Evolutionary conservation across 1,140 invertebrate species (phyloP).

Genomic region (Drosophila biarmipes): DNA sequence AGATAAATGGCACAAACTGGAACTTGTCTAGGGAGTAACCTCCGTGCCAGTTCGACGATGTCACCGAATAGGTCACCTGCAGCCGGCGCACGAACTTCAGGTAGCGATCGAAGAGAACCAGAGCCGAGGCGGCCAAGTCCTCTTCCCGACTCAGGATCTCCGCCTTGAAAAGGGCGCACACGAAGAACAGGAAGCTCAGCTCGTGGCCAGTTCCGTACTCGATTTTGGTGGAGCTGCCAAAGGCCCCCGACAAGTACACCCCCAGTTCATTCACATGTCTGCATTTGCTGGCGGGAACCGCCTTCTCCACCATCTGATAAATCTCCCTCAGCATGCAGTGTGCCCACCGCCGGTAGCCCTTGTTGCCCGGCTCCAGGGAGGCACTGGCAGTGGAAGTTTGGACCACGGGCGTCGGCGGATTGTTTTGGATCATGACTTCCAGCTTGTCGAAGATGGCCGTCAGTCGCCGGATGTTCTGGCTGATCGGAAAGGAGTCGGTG

Average conservation of each 20-base stretch:
- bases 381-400: not conserved
- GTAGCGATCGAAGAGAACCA: constrained; percentile 60
- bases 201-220: constrained; percentile 57
- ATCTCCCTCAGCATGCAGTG: constrained; percentile 44
- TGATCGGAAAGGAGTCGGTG: constrained; percentile 27
- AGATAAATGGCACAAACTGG: constrained; percentile 61
- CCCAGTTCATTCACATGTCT: constrained; percentile 49
- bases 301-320: constrained; percentile 42
- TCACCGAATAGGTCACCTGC: constrained; percentile 36
- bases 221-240: constrained; percentile 49
- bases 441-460: constrained; percentile 46
- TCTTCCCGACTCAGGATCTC: constrained; percentile 10
- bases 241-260: constrained; percentile 45
- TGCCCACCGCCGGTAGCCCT: constrained; percentile 40
- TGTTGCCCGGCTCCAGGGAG: constrained; percentile 1
- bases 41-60: constrained; percentile 28
- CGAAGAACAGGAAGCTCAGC: constrained; percentile 58
- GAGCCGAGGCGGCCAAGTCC: constrained; percentile 44
- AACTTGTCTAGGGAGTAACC: constrained; percentile 58
- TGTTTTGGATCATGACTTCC: constrained; percentile 12
- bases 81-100: constrained; percentile 47
- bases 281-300: constrained; percentile 38
- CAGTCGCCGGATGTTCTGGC: constrained; percentile 22
- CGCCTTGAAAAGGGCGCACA: constrained; percentile 42
- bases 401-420: not conserved